These are phyloP conservation scores for Drosophila navojoa DNA, from an alignment of 1,140 invertebrate species.

Conservation along the genomic window DNA sequence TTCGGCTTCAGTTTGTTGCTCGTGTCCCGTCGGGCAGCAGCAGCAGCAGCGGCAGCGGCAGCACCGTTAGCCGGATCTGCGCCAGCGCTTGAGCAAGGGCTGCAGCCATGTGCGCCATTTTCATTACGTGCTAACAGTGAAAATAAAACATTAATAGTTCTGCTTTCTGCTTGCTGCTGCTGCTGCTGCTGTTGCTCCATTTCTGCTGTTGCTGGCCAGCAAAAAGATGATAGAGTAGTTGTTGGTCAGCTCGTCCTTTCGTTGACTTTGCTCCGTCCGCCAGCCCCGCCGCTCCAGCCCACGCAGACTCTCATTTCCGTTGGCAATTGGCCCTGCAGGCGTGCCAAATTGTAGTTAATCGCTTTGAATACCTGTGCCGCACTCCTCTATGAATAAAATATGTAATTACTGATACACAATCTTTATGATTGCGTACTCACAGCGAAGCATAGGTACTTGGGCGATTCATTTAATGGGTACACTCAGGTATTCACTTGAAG, in stretches of 20 bases:
- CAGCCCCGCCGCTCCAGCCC: neutral
- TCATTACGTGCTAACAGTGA: conserved; percentile 66
- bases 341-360: conserved; percentile 31
- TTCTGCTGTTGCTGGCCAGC: conserved; percentile 4
- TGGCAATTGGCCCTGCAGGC: conserved; percentile 25
- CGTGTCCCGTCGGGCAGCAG: conserved; percentile 38
- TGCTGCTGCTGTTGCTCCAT: conserved; percentile 31
- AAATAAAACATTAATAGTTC: conserved; percentile 48
- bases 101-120: conserved; percentile 69
- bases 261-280: conserved; percentile 5
- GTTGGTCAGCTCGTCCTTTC: conserved; percentile 28
- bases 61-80: conserved; percentile 2
- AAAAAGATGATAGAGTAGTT: conserved; percentile 47
- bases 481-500: neutral
- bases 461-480: neutral
- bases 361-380: conserved; percentile 29
- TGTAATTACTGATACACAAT: conserved; percentile 15
- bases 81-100: conserved; percentile 1
- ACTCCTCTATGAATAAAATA: conserved; percentile 37
- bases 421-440: conserved; percentile 3
- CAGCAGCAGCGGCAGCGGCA: conserved; percentile 6
- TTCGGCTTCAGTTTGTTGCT: conserved; percentile 66
- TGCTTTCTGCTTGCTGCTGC: too few relatives aligned
- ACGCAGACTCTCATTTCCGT: conserved; percentile 40
- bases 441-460: neutral